phyloP scores from a whole-genome alignment of 2,888 invertebrate species.

The Corbicula japonica region DNA sequence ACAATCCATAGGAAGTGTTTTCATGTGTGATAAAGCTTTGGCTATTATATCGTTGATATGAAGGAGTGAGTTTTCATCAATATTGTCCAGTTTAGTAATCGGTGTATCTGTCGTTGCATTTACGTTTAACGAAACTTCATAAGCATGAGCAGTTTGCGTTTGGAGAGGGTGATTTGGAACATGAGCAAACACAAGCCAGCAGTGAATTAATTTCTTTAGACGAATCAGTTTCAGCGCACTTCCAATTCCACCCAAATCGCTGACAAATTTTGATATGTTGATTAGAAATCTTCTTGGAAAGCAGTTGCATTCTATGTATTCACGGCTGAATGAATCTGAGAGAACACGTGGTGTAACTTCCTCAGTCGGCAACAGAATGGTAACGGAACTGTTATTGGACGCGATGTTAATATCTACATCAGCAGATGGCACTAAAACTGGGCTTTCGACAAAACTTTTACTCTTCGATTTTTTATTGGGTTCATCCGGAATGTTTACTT shows the following conservation, averaged over 20 bases:
- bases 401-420: too few species aligned
- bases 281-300: constrained; percentile 16
- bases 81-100: background rate
- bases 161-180: background rate
- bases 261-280: constrained; percentile 15
- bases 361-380: constrained; percentile 1
- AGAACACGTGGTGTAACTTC: background rate
- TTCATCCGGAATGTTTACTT: too few species aligned
- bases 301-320: constrained; percentile 8
- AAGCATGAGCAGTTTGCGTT: background rate
- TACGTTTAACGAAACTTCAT: constrained; percentile 16
- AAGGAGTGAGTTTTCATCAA: background rate
- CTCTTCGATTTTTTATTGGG: too few species aligned
- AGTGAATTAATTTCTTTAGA: background rate
- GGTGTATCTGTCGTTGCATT: background rate
- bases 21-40: background rate
- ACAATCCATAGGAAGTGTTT: background rate
- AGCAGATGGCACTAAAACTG: too few species aligned
- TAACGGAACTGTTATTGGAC: too few species aligned
- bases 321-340: background rate
- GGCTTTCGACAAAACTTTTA: too few species aligned
- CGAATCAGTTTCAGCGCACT: constrained; percentile 16
- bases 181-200: constrained; percentile 17
- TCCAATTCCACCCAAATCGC: constrained; percentile 16
- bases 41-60: constrained; percentile 7